These are phyloP conservation scores for Chaenodraco wilsoni DNA, from an alignment of 2,797 vertebrate genomes.

Conservation along the genomic window DNA sequence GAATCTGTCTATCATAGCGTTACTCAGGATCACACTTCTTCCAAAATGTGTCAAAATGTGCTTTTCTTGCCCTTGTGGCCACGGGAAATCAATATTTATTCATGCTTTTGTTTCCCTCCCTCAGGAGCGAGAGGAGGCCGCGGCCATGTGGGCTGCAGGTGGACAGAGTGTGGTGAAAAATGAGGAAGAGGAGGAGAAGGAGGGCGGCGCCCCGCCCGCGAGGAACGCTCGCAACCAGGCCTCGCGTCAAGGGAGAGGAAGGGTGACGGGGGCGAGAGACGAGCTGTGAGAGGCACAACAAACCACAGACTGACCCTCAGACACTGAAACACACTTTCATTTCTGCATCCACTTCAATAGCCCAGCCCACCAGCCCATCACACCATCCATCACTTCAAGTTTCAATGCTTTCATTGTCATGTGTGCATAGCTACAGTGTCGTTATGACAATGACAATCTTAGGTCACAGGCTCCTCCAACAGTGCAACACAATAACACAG, in stretches of 20 bases:
- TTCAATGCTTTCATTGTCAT: too few species aligned
- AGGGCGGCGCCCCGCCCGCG: constrained; percentile 33
- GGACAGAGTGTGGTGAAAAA: constrained; percentile 71
- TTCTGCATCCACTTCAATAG: not conserved
- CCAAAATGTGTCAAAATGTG: not conserved
- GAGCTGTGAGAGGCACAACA: constrained; percentile 76
- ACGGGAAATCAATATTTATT: not conserved
- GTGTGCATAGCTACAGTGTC: too few species aligned
- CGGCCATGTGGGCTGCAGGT: constrained; percentile 76
- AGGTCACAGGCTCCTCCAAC: too few species aligned
- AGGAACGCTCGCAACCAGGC: constrained; percentile 80
- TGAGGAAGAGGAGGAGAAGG: constrained; percentile 55
- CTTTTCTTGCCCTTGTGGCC: not conserved
- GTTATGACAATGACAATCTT: too few species aligned
- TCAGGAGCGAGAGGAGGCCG: constrained; percentile 91
- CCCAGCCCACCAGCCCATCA: not conserved
- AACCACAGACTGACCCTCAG: constrained; percentile 42
- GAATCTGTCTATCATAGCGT: too few species aligned
- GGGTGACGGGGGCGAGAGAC: constrained; percentile 76
- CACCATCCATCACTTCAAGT: constrained; percentile 2
- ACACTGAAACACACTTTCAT: constrained; percentile 3
- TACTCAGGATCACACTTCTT: too few species aligned
- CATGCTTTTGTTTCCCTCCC: constrained; percentile 11
- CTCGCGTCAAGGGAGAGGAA: constrained; percentile 69
- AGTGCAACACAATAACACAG: too few species aligned